phyloP scores from a whole-genome alignment of 2,797 vertebrate species.

The Leuciscus waleckii region DNA sequence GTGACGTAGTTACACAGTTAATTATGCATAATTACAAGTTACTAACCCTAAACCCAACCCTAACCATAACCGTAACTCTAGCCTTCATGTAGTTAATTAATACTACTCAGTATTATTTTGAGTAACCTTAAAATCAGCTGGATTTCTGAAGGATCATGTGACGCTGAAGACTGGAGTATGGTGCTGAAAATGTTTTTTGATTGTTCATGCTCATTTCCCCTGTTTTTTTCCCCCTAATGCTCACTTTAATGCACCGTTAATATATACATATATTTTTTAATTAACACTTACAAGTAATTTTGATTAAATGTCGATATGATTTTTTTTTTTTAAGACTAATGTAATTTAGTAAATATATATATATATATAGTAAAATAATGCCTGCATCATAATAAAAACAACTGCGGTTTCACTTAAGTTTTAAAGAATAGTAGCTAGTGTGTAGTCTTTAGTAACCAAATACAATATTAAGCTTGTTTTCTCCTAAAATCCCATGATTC shows the following conservation, averaged over 20 bases:
- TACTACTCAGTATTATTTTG: too few relatives aligned
- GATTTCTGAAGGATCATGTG: not conserved
- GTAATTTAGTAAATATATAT: not conserved
- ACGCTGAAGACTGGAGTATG: not conserved
- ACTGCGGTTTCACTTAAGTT: not conserved
- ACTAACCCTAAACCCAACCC: too few relatives aligned
- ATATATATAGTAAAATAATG: not conserved
- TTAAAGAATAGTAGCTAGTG: not conserved
- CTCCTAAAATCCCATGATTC: slow-evolving; percentile 7
- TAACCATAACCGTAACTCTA: not conserved
- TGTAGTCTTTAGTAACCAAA: not conserved
- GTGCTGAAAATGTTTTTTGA: not conserved
- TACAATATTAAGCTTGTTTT: not conserved
- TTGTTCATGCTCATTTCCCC: not conserved
- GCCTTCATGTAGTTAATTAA: too few relatives aligned
- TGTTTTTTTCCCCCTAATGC: not conserved
- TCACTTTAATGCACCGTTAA: not conserved
- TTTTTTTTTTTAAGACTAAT: not conserved
- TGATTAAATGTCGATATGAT: not conserved
- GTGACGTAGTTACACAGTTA: too few relatives aligned
- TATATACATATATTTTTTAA: too few relatives aligned
- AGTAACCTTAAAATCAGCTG: not conserved
- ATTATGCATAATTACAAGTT: too few relatives aligned
- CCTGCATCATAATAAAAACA: not conserved
- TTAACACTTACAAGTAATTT: not conserved